A percentile compares a stretch with the other conserved stretches of the same genome.
Evolutionary conservation across 2,113 vertebrate genomes (phyloP).

Genomic region (Talpa occidentalis): DNA sequence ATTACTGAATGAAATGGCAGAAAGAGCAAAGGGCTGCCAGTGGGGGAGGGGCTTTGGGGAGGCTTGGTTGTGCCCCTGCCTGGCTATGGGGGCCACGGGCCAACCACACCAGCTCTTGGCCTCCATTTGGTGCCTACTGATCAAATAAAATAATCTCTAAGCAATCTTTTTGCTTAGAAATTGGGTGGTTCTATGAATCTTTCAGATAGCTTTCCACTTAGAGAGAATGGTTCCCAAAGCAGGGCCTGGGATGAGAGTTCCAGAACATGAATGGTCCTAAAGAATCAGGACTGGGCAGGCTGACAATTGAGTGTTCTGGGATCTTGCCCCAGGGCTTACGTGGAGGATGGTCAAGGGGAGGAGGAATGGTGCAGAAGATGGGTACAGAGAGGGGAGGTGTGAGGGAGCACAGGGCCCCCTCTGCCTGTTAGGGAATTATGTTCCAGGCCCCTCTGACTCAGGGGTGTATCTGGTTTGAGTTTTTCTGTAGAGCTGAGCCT

Average conservation of each 20-base stretch:
- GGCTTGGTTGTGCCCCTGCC: background rate
- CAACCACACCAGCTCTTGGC: background rate
- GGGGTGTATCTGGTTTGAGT: fast-evolving
- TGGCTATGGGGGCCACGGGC: background rate
- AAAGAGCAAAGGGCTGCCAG: background rate
- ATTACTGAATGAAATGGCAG: background rate
- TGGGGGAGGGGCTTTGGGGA: background rate
- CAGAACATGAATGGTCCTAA: background rate
- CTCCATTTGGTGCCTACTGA: background rate
- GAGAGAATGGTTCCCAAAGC: background rate
- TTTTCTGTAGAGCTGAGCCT: background rate
- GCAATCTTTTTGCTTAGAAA: background rate
- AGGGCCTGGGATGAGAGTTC: background rate
- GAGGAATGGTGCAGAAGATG: too few species aligned
- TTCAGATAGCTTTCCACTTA: background rate
- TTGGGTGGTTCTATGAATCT: background rate
- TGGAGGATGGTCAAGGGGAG: background rate
- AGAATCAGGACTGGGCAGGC: background rate
- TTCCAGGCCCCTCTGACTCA: background rate
- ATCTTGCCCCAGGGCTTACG: background rate
- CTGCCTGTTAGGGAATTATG: background rate
- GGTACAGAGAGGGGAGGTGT: background rate
- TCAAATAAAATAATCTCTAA: background rate
- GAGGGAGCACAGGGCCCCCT: background rate
- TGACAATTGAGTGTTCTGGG: background rate